Base-by-base conservation (phyloP, 2,113 vertebrate genomes). In the Meriones unguiculatus region DNA sequence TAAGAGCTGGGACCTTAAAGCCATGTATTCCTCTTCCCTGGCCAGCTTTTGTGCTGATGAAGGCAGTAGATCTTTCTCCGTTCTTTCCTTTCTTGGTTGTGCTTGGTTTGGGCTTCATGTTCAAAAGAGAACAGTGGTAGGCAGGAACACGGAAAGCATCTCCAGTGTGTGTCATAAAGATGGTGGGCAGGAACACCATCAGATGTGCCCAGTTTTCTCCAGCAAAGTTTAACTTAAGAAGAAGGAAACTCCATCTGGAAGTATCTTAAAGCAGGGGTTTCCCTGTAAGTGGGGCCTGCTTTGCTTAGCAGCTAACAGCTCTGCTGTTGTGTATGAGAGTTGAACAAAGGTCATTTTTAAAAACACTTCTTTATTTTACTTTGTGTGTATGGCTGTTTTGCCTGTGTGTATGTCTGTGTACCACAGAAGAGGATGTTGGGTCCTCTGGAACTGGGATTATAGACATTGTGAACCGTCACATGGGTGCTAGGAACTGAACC, bases 21-120 rank as follows among this genome's bases (percentile, higher is more conserved):
- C 64, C 32, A 20, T 17, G 52, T 0, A 0, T 13, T 24, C 13
- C 3, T 0, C 25, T 46, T 25, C 46, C 25, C 46, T 77, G 24
- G 75, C 25, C 75, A 77, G 46, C 2, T 25, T 46, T 75, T 46
- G 46, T 46, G 38, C 22, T 2, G 25, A 52, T 77, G 24, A 46
- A 52, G 14, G 25, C 14, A 13, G 7, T 30, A 77, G 25, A 30
- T 77, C 13, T 77, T 76, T 41, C 73, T 75, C 73, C 46, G 38
- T 22, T 25, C 38, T 75, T 75, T 75, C 8, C 30, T 52, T 50
- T 30, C 25, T 30, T 77, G 75, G 75, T 13, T 50, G 25, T 52
- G 75, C 46, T 50, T 77, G 75, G 6, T 81, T 81, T 59, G 54
- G 54, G 32, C 35, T 81, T 81, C n/a, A 13, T 59, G 54, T 59